Evolutionary conservation across 2,113 vertebrate genomes (phyloP).

Genomic region (Nicator chloris): DNA sequence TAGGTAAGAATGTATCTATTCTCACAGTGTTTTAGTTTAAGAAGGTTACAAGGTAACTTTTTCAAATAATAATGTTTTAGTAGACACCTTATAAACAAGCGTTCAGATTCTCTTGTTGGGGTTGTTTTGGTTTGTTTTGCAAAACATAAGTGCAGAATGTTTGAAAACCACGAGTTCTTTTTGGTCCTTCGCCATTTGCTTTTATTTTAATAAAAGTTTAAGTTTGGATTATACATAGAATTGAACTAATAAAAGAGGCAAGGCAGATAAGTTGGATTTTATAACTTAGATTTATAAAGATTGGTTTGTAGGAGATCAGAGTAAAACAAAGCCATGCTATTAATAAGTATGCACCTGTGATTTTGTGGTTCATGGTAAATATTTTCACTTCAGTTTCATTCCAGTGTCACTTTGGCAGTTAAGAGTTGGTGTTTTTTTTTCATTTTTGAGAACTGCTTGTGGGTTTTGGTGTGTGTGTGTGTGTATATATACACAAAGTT

Average conservation of each 20-base stretch:
- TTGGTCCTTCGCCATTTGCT: neutral
- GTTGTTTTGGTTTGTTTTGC: neutral
- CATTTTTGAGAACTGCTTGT: neutral
- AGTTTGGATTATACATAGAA: neutral
- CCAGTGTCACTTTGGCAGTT: constrained; percentile 13
- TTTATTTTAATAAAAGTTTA: neutral
- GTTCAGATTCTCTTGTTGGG: neutral
- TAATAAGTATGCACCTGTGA: constrained; percentile 32
- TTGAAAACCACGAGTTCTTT: neutral
- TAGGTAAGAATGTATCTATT: neutral
- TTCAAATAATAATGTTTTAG: neutral
- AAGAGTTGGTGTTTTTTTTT: neutral
- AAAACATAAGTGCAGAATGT: neutral
- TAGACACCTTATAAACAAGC: neutral
- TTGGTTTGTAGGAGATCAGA: neutral
- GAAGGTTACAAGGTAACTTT: neutral
- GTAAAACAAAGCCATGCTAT: constrained; percentile 5
- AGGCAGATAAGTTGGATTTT: constrained; percentile 9
- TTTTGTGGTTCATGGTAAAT: constrained; percentile 26
- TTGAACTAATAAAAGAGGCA: neutral
- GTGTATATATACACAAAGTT: neutral
- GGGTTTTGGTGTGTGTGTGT: neutral
- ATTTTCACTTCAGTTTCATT: constrained; percentile 58
- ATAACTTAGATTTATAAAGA: neutral
- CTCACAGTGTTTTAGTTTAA: neutral